phyloP scores from a whole-genome alignment of 2,888 invertebrate genomes.

The Diploptera punctata region DNA sequence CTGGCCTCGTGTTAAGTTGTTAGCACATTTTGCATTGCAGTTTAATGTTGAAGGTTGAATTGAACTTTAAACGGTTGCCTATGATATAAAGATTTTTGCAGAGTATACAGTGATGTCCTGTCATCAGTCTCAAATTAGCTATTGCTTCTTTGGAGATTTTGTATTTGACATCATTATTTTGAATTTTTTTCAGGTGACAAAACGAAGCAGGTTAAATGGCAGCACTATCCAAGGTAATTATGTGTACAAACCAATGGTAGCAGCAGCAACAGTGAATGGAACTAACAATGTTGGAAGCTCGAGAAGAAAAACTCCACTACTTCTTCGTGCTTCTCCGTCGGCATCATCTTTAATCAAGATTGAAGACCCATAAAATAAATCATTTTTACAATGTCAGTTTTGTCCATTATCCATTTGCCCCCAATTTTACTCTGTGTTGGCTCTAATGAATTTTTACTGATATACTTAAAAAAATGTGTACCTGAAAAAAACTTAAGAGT shows the following conservation, averaged over 20 bases:
- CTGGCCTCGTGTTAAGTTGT: no score
- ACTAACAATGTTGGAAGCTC: neutral
- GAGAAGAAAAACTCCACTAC: constrained; percentile 38
- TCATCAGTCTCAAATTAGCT: no score
- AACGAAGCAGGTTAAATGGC: constrained; percentile 20
- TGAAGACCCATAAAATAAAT: constrained; percentile 33
- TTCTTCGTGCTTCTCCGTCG: constrained; percentile 35
- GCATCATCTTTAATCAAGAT: constrained; percentile 41
- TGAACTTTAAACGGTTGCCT: no score
- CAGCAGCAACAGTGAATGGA: constrained; percentile 12
- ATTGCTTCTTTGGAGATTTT: no score
- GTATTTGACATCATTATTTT: no score
- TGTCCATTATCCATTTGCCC: constrained; percentile 20
- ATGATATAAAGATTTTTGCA: no score
- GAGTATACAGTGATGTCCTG: no score
- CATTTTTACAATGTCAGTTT: neutral
- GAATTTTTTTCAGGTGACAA: constrained; percentile 7
- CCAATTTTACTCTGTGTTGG: neutral
- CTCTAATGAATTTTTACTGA: no score
- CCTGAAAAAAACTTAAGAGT: neutral
- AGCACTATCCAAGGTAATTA: constrained; percentile 45
- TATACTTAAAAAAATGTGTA: neutral
- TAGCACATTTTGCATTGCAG: no score
- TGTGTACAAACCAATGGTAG: constrained; percentile 44
- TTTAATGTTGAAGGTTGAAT: no score